Percentiles rank a stretch among this genome's conserved stretches.
These are phyloP conservation scores for Acronicta leporina DNA, from an alignment of 2,888 invertebrate genomes.

Conservation along the genomic window DNA sequence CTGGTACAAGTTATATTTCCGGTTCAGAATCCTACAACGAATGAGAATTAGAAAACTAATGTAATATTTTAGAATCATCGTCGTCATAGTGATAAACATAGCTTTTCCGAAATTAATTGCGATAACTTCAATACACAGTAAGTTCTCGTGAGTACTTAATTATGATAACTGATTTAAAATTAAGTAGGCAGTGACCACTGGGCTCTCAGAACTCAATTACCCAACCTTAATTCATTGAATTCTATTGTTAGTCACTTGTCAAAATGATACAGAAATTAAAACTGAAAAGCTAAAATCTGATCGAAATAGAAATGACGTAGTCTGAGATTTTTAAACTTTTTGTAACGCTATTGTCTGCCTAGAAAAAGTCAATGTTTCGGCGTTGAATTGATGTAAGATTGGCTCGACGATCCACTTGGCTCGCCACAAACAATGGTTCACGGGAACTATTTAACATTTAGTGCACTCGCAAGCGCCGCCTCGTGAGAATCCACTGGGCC, in stretches of 20 bases:
- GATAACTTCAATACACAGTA: background rate
- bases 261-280: conserved; percentile 16
- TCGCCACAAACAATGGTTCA: conserved; percentile 70
- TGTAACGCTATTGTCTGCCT: conserved; percentile 52
- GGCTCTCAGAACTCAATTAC: background rate
- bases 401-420: conserved; percentile 77
- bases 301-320: conserved; percentile 40
- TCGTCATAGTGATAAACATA: background rate
- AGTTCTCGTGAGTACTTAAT: no score
- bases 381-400: conserved; percentile 76
- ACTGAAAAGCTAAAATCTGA: conserved; percentile 11
- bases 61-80: background rate
- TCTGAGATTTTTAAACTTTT: conserved; percentile 24
- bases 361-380: conserved; percentile 67
- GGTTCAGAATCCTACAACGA: conserved; percentile 5
- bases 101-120: background rate
- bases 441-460: conserved; percentile 79
- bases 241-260: conserved; percentile 1
- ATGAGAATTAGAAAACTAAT: conserved; percentile 2
- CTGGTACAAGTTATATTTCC: conserved; percentile 14
- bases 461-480: conserved; percentile 56
- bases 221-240: background rate
- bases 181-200: background rate
- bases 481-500: conserved; percentile 58
- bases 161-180: no score